Evolutionary conservation across 2,888 invertebrate genomes (phyloP), one percentile per base, ranked within the genome.

Genomic region (Frankliniella intonsa): DNA sequence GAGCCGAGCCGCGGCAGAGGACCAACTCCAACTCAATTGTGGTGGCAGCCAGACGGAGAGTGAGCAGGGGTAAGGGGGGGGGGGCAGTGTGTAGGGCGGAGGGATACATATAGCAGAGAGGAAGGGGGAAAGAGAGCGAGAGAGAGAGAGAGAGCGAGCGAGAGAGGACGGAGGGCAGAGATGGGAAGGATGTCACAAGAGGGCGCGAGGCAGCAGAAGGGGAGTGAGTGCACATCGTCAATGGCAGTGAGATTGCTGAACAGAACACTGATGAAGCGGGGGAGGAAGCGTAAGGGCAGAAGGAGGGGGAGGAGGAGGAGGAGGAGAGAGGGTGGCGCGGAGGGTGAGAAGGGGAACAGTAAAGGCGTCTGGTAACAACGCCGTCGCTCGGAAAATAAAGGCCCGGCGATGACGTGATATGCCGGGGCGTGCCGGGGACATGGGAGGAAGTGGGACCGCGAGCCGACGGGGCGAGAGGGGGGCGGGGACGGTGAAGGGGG

Each of bases 81-180:
- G 55, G 14, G 17, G 55, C 55, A 19, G 17, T 11, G 11, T 19
- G 14, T 12, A 19, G 55, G 12, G 55, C 14, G 17, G 55, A 8
- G 55, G 7, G 55, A 38, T 38, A 38, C 38, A 38, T 38, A 3
- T 38, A 38, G 1, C 55, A 55, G 55, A 14, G 55, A 55, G 14
- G 5, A 55, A 55, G 55, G 12, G 55, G 0, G 55, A 55, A 12
- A 10, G 55, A 55, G 55, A 55, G 69, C n/a, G 69, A 22, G 69
- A 69, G 22, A 69, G 69, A 22, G 69, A 22, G 22, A 69, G 69
- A 22, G 69, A 69, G 69, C n/a, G 69, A 69, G 69, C n/a, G 69
- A 69, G 69, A 22, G 69, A 69, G 19, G 55, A 55, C 3, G 1
- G 55, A 55, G 55, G 7, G 55, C 1, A 55, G 12, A 55, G 55